Conservation (phyloP, 2,797 vertebrate species). For the Sphenopsis melanotis region DNA sequence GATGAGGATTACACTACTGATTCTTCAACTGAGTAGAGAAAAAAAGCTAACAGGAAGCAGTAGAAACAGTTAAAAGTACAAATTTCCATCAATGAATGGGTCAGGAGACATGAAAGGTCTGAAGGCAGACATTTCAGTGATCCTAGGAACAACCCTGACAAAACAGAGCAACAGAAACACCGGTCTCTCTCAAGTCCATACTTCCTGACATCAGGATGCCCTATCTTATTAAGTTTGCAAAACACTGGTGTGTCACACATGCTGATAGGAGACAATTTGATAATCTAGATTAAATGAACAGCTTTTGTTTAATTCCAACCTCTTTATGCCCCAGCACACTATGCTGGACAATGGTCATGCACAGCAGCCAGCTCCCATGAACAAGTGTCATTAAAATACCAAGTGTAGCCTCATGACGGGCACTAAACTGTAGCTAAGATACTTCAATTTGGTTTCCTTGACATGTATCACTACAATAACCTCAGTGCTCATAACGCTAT, state of each 20-base stretch:
- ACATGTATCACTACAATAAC: background rate
- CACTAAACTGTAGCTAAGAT: background rate
- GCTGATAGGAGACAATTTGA: background rate
- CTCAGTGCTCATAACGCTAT: background rate
- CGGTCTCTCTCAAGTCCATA: background rate
- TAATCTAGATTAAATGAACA: background rate
- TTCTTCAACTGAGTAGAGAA: background rate
- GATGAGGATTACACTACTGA: background rate
- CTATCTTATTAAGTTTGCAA: background rate
- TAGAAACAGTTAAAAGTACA: background rate
- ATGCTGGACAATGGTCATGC: background rate
- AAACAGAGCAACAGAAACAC: background rate
- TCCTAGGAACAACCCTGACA: background rate
- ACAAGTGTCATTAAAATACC: background rate
- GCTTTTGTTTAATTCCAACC: background rate
- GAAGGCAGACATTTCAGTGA: background rate
- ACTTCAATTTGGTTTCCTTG: background rate
- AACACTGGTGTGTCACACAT: background rate
- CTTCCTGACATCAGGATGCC: background rate
- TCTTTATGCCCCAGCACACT: background rate
- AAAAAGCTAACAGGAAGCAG: background rate
- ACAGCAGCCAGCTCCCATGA: background rate
- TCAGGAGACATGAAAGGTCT: background rate
- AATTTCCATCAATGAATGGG: background rate
- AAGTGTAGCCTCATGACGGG: accelerated